phyloP scores from a whole-genome alignment of 2,797 vertebrate genomes.

The Sus cebifrons region DNA sequence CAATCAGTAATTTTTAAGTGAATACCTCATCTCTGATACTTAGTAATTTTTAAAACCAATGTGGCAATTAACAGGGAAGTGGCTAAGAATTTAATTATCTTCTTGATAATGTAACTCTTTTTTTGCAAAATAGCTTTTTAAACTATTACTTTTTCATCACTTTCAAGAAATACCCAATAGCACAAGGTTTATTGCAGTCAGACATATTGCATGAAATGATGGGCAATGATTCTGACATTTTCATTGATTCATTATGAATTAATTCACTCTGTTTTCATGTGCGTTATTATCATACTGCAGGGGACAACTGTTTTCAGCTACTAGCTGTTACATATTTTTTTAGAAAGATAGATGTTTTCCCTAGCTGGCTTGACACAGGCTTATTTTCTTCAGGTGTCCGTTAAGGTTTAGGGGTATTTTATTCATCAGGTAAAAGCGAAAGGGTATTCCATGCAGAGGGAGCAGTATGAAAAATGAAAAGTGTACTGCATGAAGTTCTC shows the following conservation, averaged over 20 bases:
- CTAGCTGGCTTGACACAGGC: not conserved
- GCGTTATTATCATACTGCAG: not conserved
- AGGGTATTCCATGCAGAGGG: not conserved
- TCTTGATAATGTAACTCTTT: not conserved
- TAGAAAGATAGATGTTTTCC: not conserved
- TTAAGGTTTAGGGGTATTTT: not conserved
- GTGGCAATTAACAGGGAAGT: not conserved
- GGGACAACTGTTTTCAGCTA: not conserved
- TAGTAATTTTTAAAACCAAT: not conserved
- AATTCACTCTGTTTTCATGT: not conserved
- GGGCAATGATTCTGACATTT: not conserved
- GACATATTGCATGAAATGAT: not conserved
- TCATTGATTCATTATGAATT: not conserved
- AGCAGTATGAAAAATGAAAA: not conserved
- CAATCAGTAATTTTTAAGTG: not conserved
- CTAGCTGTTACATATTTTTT: not conserved
- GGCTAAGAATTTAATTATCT: not conserved
- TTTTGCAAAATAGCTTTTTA: slow-evolving; percentile 6
- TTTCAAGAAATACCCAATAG: not conserved
- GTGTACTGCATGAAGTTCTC: not conserved
- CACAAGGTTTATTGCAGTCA: not conserved
- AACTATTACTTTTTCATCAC: not conserved
- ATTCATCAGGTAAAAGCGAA: not conserved
- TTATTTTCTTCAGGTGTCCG: not conserved
- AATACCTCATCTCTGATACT: not conserved